These are phyloP conservation scores for Netelia inedita DNA, from an alignment of 2,888 invertebrate genomes.

Conservation along the genomic window DNA sequence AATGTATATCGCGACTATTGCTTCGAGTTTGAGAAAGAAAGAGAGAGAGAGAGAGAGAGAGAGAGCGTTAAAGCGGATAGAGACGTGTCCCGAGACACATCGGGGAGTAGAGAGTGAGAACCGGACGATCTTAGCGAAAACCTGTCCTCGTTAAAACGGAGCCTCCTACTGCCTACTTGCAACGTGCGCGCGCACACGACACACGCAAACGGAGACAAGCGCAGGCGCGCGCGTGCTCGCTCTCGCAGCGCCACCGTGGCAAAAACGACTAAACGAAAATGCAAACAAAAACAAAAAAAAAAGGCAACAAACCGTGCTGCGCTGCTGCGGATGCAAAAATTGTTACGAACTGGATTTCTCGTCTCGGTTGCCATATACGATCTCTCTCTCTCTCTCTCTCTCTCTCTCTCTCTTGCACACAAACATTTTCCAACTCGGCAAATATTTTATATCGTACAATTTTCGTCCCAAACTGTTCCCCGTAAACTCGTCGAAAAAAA, in stretches of 20 bases:
- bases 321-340: not conserved
- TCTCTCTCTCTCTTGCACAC: no score
- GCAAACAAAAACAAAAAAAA: not conserved
- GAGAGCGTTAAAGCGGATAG: not conserved
- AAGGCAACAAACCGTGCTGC: not conserved
- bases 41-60: not conserved
- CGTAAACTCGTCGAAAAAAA: not conserved
- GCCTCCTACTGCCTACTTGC: not conserved
- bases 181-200: not conserved
- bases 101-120: not conserved
- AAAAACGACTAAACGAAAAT: not conserved
- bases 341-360: conserved; percentile 11
- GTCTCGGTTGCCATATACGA: not conserved
- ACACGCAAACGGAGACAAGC: no score
- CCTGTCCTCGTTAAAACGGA: not conserved
- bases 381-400: no score
- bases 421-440: not conserved
- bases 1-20: not conserved
- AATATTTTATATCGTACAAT: not conserved
- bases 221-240: not conserved
- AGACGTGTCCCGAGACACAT: not conserved
- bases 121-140: not conserved
- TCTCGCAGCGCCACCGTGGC: not conserved
- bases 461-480: not conserved
- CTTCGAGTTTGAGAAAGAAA: not conserved